Conservation (phyloP, 2,888 invertebrate species). For the Amphipoea oculea region DNA sequence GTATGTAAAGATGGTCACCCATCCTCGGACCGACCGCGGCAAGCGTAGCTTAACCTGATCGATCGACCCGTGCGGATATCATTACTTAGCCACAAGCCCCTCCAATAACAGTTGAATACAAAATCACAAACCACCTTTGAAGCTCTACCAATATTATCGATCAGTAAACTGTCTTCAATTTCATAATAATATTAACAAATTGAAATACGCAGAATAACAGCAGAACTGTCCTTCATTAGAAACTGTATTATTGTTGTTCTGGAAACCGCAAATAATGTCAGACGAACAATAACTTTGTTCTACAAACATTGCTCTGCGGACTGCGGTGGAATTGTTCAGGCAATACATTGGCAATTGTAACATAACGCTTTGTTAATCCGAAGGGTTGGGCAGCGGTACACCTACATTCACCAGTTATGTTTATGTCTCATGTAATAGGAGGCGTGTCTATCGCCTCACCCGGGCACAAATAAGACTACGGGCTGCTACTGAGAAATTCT, state of each 20-base stretch:
- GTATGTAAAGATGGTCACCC: no score
- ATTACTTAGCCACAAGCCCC: no score
- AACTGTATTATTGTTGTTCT: slow-evolving; percentile 14
- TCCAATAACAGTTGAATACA: background rate
- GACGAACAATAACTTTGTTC: slow-evolving; percentile 39
- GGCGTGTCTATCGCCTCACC: no score
- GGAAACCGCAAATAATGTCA: slow-evolving; percentile 48
- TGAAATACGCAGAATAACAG: slow-evolving; percentile 25
- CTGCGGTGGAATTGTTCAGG: background rate
- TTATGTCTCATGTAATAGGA: no score
- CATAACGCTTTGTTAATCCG: background rate
- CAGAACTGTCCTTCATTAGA: slow-evolving; percentile 15
- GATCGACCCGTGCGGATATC: no score
- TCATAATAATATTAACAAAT: slow-evolving; percentile 27
- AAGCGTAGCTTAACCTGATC: no score
- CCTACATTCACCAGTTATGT: no score
- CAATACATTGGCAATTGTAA: slow-evolving; percentile 13
- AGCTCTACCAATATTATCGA: slow-evolving; percentile 9
- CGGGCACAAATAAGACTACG: no score
- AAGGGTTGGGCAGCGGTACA: no score
- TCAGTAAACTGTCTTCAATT: background rate
- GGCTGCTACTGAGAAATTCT: no score
- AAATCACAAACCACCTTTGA: slow-evolving; percentile 11
- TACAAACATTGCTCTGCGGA: background rate
- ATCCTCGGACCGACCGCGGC: no score